Conservation (phyloP, 2,113 vertebrate species). For the Odobenus rosmarus region DNA sequence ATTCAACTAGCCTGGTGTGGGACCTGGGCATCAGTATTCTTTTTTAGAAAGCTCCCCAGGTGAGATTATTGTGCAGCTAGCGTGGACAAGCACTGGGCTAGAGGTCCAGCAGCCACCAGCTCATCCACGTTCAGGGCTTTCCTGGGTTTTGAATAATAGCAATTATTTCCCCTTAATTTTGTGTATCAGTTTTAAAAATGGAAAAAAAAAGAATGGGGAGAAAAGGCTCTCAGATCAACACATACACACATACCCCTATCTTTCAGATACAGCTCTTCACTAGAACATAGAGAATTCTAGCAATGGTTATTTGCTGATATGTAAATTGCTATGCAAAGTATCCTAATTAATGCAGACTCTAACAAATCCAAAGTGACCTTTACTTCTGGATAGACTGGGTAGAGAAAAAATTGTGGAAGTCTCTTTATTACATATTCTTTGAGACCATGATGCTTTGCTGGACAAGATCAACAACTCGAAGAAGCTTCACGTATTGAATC, state of each 20-base stretch:
- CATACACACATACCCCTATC: not conserved
- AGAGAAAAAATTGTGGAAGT: not conserved
- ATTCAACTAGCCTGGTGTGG: not conserved
- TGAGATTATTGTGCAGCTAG: not conserved
- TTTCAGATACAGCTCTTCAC: not conserved
- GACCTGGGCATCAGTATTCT: not conserved
- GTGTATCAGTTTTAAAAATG: not conserved
- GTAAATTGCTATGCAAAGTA: not conserved
- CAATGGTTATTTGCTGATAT: not conserved
- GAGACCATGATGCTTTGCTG: not conserved
- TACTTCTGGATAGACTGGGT: not conserved
- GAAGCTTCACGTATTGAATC: not conserved
- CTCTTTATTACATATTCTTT: not conserved
- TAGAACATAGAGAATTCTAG: not conserved
- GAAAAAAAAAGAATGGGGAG: not conserved
- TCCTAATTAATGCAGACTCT: not conserved
- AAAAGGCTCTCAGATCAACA: not conserved
- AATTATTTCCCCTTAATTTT: not conserved
- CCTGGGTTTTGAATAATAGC: not conserved
- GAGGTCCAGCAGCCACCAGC: not conserved
- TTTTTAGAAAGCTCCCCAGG: not conserved
- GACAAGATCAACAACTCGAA: conserved; percentile 19
- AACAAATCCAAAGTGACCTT: conserved; percentile 16
- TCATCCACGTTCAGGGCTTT: not conserved
- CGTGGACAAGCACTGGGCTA: not conserved